Percentiles rank a stretch among this genome's conserved stretches.
Conservation (phyloP, 2,888 invertebrate genomes). For the Rhagonycha fulva region DNA sequence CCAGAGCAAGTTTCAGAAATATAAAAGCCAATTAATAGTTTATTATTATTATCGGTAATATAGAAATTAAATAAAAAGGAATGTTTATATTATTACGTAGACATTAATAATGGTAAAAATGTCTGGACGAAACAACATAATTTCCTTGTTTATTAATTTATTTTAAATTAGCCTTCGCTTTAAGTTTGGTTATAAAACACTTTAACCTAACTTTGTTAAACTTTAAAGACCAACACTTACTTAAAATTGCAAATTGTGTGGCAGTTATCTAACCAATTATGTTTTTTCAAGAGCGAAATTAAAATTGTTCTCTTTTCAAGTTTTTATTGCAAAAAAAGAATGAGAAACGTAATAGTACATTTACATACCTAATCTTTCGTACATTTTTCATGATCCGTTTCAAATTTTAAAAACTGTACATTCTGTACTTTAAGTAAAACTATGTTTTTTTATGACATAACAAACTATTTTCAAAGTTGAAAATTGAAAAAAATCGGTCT, state of each 20-base stretch:
- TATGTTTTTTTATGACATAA: no score
- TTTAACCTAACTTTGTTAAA: no score
- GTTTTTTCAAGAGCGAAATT: neutral
- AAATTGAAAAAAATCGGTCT: no score
- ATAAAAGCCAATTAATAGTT: neutral
- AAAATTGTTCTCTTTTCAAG: neutral
- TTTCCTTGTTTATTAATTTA: neutral
- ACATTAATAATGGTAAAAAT: neutral
- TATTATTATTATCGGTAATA: neutral
- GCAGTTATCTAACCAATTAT: neutral
- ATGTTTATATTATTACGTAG: neutral
- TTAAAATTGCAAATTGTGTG: neutral
- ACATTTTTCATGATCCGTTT: neutral
- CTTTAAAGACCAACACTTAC: neutral
- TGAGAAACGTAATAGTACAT: neutral
- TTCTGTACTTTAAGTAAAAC: no score
- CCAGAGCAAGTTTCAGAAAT: neutral
- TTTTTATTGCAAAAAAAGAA: neutral
- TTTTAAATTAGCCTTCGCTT: neutral
- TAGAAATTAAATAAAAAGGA: neutral
- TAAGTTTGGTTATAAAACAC: neutral
- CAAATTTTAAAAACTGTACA: neutral
- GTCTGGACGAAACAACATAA: neutral
- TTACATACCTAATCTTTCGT: neutral
- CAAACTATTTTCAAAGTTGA: no score